Percentiles rank a stretch among this genome's conserved stretches.
These are phyloP conservation scores for Grantiella picta DNA, from an alignment of 2,113 vertebrate species.

Conservation along the genomic window DNA sequence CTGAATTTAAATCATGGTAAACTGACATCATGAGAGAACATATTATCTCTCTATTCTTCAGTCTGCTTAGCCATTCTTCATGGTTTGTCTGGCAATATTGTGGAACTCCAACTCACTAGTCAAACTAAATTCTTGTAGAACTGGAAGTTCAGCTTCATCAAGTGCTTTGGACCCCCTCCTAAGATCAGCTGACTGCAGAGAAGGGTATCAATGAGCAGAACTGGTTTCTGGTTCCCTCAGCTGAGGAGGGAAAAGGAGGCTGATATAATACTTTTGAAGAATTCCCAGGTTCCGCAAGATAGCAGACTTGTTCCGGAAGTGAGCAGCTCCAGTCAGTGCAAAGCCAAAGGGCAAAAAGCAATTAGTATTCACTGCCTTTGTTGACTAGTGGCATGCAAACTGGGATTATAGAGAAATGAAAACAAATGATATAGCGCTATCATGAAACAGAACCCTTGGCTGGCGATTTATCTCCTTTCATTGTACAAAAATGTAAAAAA, in stretches of 20 bases:
- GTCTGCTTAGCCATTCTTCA: background rate
- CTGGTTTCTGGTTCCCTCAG: background rate
- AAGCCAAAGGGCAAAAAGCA: conserved; percentile 20
- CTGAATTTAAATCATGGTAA: background rate
- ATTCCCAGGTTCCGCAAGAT: background rate
- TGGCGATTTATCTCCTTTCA: background rate
- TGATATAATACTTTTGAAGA: background rate
- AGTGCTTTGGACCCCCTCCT: background rate
- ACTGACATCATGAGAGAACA: background rate
- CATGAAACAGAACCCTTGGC: background rate
- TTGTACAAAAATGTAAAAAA: background rate
- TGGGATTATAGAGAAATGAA: background rate
- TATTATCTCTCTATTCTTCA: background rate
- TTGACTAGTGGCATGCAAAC: background rate
- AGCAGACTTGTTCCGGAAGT: background rate
- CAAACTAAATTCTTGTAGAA: background rate
- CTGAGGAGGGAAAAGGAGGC: background rate
- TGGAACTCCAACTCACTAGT: background rate
- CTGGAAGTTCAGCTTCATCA: background rate
- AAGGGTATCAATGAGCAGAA: background rate
- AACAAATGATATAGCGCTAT: background rate
- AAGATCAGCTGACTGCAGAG: background rate
- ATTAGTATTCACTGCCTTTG: background rate
- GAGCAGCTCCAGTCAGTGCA: background rate
- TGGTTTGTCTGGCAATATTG: background rate